Evolutionary conservation across 2,888 invertebrate genomes (phyloP).

Genomic region (Patella ulyssiponensis): DNA sequence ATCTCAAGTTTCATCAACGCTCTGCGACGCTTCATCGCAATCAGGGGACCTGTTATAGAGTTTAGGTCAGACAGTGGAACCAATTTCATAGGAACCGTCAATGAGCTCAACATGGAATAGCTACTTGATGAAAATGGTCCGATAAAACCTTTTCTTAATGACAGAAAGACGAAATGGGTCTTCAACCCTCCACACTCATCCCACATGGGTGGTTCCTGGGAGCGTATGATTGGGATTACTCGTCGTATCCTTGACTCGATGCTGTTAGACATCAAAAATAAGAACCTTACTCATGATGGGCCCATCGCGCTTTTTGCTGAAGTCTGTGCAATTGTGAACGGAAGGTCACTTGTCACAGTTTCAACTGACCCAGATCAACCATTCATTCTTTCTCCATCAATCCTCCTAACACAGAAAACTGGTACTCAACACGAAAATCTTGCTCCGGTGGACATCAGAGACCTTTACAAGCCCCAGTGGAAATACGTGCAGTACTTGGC

Average conservation of each 20-base stretch:
- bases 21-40: constrained; percentile 10
- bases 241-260: constrained; percentile 37
- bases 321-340: too few species aligned
- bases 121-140: constrained; percentile 34
- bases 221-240: constrained; percentile 39
- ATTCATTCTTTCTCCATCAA: too few species aligned
- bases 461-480: too few species aligned
- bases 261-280: constrained; percentile 20
- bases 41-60: constrained; percentile 31
- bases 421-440: too few species aligned
- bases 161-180: constrained; percentile 31
- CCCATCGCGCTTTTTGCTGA: too few species aligned
- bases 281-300: too few species aligned
- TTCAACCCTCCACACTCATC: constrained; percentile 42
- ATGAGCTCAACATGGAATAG: constrained; percentile 25
- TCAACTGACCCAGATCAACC: too few species aligned
- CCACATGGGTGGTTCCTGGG: constrained; percentile 40
- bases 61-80: constrained; percentile 39
- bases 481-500: too few species aligned
- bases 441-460: too few species aligned
- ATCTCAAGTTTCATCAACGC: constrained; percentile 24
- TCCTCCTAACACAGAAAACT: too few species aligned
- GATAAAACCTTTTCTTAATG: constrained; percentile 19
- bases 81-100: constrained; percentile 40
- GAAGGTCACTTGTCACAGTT: too few species aligned